Conservation (phyloP, 2,888 invertebrate genomes). For the Apodemia zela region DNA sequence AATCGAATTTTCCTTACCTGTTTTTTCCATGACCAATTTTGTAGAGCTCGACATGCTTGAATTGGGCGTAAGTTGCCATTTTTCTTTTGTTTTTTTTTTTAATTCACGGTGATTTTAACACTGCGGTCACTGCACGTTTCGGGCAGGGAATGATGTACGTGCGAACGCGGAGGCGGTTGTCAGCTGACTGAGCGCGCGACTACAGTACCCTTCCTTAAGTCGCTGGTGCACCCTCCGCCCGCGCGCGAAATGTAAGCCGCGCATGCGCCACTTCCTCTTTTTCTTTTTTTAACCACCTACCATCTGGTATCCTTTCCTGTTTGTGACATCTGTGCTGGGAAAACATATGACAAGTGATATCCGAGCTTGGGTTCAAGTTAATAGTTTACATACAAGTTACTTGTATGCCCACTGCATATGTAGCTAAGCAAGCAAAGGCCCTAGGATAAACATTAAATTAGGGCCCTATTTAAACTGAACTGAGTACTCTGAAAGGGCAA, state of each 20-base stretch:
- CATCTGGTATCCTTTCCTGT: conserved; percentile 40
- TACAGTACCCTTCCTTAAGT: conserved; percentile 69
- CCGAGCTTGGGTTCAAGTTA: too few relatives aligned
- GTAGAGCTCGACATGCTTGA: conserved; percentile 96
- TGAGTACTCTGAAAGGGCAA: too few relatives aligned
- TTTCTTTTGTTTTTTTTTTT: conserved; percentile 39
- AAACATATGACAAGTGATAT: conserved; percentile 39
- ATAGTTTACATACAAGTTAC: too few relatives aligned
- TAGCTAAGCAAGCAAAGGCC: too few relatives aligned
- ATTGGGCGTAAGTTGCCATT: conserved; percentile 96
- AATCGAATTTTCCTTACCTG: conserved; percentile 80
- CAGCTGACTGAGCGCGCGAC: conserved; percentile 79
- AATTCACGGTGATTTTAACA: conserved; percentile 38
- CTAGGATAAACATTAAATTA: too few relatives aligned
- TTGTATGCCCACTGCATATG: too few relatives aligned
- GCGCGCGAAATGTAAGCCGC: conserved; percentile 56
- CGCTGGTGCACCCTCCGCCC: conserved; percentile 74
- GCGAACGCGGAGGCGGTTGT: conserved; percentile 51
- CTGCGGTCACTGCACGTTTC: conserved; percentile 40
- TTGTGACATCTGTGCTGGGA: conserved; percentile 38
- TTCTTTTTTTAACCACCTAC: conserved; percentile 36
- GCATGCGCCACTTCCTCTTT: conserved; percentile 60
- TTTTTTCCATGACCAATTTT: conserved; percentile 96
- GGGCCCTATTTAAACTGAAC: too few relatives aligned
- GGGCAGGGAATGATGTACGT: conserved; percentile 41